Percentiles rank a stretch among this genome's conserved stretches.
phyloP scores from a whole-genome alignment of 2,797 vertebrate genomes.

The Macropus fuliginosus region DNA sequence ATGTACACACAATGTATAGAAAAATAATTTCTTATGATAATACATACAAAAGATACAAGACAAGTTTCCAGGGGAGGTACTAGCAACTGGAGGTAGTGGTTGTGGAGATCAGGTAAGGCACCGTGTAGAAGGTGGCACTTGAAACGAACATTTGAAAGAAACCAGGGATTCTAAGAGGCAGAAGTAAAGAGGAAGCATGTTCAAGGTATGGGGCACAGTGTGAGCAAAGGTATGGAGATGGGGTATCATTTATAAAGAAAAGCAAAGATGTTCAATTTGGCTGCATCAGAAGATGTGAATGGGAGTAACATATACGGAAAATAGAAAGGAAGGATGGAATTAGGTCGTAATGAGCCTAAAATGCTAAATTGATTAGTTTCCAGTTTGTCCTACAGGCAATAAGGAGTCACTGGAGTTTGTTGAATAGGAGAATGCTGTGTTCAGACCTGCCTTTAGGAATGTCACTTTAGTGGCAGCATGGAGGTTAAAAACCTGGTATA shows the following conservation, averaged over 20 bases:
- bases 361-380: neutral
- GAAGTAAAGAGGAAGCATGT: neutral
- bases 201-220: neutral
- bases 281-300: neutral
- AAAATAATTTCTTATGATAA: neutral
- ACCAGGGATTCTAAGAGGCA: neutral
- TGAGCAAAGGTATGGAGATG: neutral
- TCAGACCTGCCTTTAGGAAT: neutral
- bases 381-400: neutral
- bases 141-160: neutral
- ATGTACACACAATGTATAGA: neutral
- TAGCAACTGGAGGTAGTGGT: neutral
- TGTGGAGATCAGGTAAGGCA: too few species aligned
- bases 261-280: neutral
- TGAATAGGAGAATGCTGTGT: neutral
- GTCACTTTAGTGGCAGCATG: neutral
- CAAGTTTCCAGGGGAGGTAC: neutral
- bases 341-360: neutral
- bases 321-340: neutral
- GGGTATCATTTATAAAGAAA: neutral
- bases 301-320: neutral
- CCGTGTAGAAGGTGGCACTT: neutral
- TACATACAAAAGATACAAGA: neutral
- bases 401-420: neutral
- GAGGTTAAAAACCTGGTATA: neutral